A percentile compares a stretch with the other conserved stretches of the same genome.
These are phyloP conservation scores for Diadegma fenestrale DNA, from an alignment of 2,888 invertebrate species.

Conservation along the genomic window DNA sequence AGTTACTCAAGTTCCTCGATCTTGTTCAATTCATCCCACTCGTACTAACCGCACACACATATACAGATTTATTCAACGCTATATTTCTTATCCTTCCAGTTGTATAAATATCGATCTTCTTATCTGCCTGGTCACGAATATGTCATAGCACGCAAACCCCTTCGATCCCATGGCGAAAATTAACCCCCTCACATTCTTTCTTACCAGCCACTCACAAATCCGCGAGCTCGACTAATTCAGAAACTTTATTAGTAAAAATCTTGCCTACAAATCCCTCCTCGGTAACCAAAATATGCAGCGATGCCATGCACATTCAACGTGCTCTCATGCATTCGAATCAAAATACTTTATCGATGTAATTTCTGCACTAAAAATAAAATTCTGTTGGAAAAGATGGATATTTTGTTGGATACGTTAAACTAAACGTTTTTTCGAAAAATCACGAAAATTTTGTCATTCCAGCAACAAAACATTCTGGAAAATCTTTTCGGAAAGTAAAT, in stretches of 20 bases:
- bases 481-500: too few relatives aligned
- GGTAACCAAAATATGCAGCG: not conserved
- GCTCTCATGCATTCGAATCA: not conserved
- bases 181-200: conserved; percentile 20
- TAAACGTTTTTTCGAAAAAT: too few relatives aligned
- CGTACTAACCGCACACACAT: conserved; percentile 1
- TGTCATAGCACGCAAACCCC: conserved; percentile 62
- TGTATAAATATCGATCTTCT: conserved; percentile 58
- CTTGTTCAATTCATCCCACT: conserved; percentile 58
- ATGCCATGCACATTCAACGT: not conserved
- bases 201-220: not conserved
- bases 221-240: not conserved
- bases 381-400: too few relatives aligned
- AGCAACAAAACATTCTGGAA: too few relatives aligned
- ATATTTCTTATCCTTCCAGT: conserved; percentile 56
- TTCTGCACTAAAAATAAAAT: too few relatives aligned
- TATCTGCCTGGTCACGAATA: conserved; percentile 66
- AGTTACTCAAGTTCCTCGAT: conserved; percentile 50
- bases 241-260: not conserved
- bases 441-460: too few relatives aligned
- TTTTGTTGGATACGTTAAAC: too few relatives aligned
- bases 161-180: conserved; percentile 54
- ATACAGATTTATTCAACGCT: not conserved
- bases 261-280: not conserved
- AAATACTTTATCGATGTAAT: not conserved